phyloP scores from a whole-genome alignment of 2,888 invertebrate genomes.

The Athalia cordata region DNA sequence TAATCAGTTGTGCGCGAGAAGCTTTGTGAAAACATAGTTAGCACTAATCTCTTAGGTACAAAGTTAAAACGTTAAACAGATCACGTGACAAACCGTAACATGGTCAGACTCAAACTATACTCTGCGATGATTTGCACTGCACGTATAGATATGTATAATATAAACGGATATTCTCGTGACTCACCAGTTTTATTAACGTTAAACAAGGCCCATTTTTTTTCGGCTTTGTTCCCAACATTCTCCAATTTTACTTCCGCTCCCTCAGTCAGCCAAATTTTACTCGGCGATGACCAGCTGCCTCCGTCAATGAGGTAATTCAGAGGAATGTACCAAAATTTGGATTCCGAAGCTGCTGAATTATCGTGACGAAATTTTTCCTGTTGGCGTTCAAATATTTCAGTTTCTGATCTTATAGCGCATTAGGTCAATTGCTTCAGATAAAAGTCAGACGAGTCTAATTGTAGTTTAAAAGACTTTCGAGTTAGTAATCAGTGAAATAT shows the following conservation, averaged over 20 bases:
- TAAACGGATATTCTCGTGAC: slow-evolving; percentile 15
- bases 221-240: slow-evolving; percentile 46
- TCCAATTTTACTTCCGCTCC: slow-evolving; percentile 53
- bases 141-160: background rate
- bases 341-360: slow-evolving; percentile 49
- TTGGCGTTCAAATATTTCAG: background rate
- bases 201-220: slow-evolving; percentile 63
- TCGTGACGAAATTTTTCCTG: slow-evolving; percentile 61
- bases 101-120: background rate
- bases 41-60: background rate
- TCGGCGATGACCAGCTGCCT: slow-evolving; percentile 57
- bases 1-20: background rate
- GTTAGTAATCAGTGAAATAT: slow-evolving; percentile 15
- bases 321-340: slow-evolving; percentile 63
- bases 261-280: slow-evolving; percentile 59
- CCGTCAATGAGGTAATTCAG: slow-evolving; percentile 56
- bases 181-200: slow-evolving; percentile 64
- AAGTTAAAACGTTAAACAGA: slow-evolving; percentile 16
- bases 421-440: too few relatives aligned
- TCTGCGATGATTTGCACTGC: too few relatives aligned
- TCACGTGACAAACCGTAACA: background rate
- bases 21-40: slow-evolving; percentile 10
- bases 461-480: slow-evolving; percentile 20
- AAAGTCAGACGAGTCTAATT: too few relatives aligned
- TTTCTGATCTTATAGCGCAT: background rate